phyloP scores from a whole-genome alignment of 2,888 invertebrate species.

The Cylindroiulus punctatus region DNA sequence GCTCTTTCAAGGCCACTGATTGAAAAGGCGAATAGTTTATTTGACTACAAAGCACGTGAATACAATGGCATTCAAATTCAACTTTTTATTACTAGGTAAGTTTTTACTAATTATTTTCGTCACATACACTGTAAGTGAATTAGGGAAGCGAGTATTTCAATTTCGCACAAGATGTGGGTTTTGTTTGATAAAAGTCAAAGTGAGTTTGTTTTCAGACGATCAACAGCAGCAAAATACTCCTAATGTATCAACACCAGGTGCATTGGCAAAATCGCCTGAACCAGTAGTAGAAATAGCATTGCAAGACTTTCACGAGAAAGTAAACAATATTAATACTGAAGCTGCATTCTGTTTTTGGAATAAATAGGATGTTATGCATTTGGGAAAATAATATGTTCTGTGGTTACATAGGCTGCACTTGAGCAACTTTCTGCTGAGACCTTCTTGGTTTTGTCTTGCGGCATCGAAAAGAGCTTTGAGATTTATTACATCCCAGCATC shows the following conservation, averaged over 20 bases:
- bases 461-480: background rate
- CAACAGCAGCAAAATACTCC: background rate
- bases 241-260: background rate
- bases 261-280: background rate
- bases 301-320: constrained; percentile 10
- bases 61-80: constrained; percentile 3
- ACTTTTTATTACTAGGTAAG: background rate
- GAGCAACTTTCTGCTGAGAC: background rate
- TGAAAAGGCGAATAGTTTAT: background rate
- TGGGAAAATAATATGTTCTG: no score
- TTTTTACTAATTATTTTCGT: background rate
- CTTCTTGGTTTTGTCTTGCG: background rate
- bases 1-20: background rate
- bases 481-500: constrained; percentile 1
- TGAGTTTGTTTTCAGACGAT: constrained; percentile 20
- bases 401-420: background rate
- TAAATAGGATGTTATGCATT: no score
- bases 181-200: background rate
- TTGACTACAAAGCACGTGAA: background rate
- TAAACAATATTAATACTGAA: background rate
- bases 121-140: background rate
- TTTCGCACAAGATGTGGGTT: background rate
- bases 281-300: constrained; percentile 13
- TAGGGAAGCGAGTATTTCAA: no score
- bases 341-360: no score